Base-by-base conservation (phyloP, 2,888 invertebrate species). In the Caenorhabditis becei region DNA sequence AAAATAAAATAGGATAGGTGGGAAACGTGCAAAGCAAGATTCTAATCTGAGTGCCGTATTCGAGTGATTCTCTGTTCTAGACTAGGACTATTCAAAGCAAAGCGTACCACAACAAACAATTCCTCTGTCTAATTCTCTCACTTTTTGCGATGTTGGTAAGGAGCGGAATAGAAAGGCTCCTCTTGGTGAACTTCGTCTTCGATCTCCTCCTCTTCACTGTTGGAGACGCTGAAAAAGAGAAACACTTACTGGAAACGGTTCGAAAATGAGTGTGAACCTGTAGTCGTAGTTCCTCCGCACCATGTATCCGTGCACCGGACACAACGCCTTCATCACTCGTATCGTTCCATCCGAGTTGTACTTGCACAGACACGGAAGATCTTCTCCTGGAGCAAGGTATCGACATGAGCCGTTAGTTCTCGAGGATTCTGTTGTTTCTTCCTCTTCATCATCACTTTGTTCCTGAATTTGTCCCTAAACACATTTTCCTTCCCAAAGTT, bases 241-340 rank as follows among this genome's bases (percentile, higher is more conserved):
- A n/a, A n/a, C n/a, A n/a, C n/a, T n/a, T n/a, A n/a, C 28, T 32
- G 0, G 62, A 49, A 5, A 44, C 26, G 24, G 11, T n/a, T 14
- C 10, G 26, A 11, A 20, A 54, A 23, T 18, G 7, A 16, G 47
- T 49, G 24, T 18, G 20, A 4, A 82, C 85, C 85, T 85, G 72
- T 87, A 86, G 62, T 87, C 86, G 58, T 86, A 86, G 66, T 86
- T 82, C 28, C 87, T 51, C 26, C 87, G 82, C n/a, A 86, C 87
- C 87, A 87, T 86, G 65, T 87, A 90, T 18, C 90, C 90, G 63
- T 90, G 90, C n/a, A 91, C 89, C 1, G 90, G 90, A 77, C 90
- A 90, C 10, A 90, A 65, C 7, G 89, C 89, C 67, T 87, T 87
- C 87, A 87, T 87, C 1, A 85, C 74, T 53, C 81, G 69, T 26